These are phyloP conservation scores for Blastobasis adustella DNA, from an alignment of 2,888 invertebrate species.

Conservation along the genomic window DNA sequence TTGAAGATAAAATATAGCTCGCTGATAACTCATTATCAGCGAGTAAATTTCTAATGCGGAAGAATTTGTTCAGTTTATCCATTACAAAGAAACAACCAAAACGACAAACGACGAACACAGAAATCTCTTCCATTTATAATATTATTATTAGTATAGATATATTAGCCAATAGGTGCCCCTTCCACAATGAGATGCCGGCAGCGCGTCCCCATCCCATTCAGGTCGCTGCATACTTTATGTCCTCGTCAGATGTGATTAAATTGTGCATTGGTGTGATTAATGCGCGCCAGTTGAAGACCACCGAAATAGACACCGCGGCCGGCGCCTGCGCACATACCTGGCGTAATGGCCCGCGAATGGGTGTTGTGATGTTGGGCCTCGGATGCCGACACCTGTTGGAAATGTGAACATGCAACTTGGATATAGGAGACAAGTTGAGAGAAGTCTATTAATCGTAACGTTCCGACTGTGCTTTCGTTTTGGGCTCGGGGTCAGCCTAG, in stretches of 20 bases:
- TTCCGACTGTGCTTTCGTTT: background rate
- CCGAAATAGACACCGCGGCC: conserved; percentile 12
- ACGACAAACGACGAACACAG: too few relatives aligned
- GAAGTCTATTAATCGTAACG: too few relatives aligned
- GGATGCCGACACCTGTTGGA: background rate
- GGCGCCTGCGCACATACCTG: conserved; percentile 7
- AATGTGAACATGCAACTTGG: too few relatives aligned
- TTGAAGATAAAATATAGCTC: too few relatives aligned
- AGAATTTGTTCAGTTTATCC: too few relatives aligned
- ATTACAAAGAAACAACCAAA: too few relatives aligned
- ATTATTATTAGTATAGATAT: too few relatives aligned
- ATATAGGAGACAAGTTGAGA: background rate
- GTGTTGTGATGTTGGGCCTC: background rate
- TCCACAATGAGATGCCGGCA: too few relatives aligned
- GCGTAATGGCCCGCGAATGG: background rate
- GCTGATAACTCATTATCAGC: too few relatives aligned
- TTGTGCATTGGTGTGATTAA: conserved; percentile 17
- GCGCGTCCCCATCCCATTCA: background rate
- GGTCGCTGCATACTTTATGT: conserved; percentile 16
- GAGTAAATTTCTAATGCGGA: too few relatives aligned
- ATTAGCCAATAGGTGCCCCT: too few relatives aligned
- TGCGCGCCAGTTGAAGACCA: conserved; percentile 8
- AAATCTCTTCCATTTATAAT: too few relatives aligned
- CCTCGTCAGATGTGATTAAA: conserved; percentile 19
- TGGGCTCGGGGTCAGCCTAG: background rate